Conservation (phyloP, 2,113 vertebrate genomes). For the Platycercus adscitus region DNA sequence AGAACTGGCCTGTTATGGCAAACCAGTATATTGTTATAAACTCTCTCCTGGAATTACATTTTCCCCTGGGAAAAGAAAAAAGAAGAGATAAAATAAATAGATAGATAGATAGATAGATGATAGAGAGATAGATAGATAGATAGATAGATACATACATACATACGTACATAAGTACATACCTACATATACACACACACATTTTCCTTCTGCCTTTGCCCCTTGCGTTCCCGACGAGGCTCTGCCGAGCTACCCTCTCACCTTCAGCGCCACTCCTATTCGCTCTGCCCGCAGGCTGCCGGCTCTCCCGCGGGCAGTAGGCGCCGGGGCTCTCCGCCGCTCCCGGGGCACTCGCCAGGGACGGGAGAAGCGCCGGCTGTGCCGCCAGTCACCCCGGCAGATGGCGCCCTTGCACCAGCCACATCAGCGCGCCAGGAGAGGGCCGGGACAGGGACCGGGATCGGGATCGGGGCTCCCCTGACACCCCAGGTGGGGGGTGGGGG, state of each 20-base stretch:
- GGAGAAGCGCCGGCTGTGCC: no score
- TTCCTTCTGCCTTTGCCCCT: not conserved
- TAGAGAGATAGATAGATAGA: no score
- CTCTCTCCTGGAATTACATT: not conserved
- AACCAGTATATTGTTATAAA: not conserved
- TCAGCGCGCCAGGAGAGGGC: accelerated
- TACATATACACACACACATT: not conserved
- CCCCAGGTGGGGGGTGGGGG: accelerated
- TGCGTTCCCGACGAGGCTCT: not conserved
- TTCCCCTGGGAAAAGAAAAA: not conserved
- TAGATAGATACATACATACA: no score
- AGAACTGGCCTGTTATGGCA: accelerated
- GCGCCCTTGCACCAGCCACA: conserved; percentile 70
- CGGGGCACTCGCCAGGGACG: accelerated
- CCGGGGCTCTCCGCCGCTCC: no score
- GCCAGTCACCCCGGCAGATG: conserved; percentile 60
- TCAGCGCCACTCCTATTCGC: accelerated
- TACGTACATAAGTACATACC: not conserved
- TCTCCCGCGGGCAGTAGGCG: not conserved
- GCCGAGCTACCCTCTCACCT: not conserved
- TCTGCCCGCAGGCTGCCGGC: not conserved
- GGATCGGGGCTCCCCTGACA: not conserved
- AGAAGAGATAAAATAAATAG: no score
- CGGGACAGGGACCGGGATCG: not conserved
- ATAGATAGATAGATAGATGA: no score